A percentile compares a stretch with the other conserved stretches of the same genome.
These are phyloP conservation scores for Toxostoma redivivum DNA, from an alignment of 2,113 vertebrate species.

Conservation along the genomic window DNA sequence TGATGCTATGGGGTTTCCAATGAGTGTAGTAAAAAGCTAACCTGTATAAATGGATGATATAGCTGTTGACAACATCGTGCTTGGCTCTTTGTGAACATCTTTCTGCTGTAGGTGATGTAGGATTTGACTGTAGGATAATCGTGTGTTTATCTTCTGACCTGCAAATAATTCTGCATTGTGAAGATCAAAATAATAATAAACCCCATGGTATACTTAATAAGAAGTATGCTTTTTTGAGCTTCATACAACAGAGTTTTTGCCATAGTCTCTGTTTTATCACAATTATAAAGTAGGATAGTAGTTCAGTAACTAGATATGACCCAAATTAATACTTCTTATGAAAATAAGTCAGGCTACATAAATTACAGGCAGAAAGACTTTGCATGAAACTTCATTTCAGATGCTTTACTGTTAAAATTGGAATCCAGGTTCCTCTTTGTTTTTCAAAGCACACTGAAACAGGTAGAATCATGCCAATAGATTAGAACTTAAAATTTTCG, in stretches of 20 bases:
- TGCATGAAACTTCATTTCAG: not conserved
- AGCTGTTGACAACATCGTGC: not conserved
- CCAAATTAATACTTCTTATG: not conserved
- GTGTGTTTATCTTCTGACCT: not conserved
- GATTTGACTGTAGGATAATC: not conserved
- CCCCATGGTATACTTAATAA: not conserved
- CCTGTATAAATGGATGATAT: not conserved
- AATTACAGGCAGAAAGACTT: not conserved
- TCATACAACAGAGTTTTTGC: not conserved
- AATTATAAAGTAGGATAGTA: not conserved
- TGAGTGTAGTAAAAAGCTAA: not conserved
- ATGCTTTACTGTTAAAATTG: not conserved
- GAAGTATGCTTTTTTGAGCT: not conserved
- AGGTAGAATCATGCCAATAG: not conserved
- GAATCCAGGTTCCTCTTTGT: not conserved
- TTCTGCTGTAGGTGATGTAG: not conserved
- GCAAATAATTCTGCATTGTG: not conserved
- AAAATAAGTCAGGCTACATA: not conserved
- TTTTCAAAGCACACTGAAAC: not conserved
- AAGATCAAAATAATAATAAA: not conserved
- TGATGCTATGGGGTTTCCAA: not conserved
- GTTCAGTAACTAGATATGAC: not conserved
- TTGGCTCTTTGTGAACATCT: not conserved
- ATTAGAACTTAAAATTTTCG: not conserved
- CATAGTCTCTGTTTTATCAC: not conserved